phyloP scores from a whole-genome alignment of 1,140 invertebrate genomes.

The Eciton burchellii region DNA sequence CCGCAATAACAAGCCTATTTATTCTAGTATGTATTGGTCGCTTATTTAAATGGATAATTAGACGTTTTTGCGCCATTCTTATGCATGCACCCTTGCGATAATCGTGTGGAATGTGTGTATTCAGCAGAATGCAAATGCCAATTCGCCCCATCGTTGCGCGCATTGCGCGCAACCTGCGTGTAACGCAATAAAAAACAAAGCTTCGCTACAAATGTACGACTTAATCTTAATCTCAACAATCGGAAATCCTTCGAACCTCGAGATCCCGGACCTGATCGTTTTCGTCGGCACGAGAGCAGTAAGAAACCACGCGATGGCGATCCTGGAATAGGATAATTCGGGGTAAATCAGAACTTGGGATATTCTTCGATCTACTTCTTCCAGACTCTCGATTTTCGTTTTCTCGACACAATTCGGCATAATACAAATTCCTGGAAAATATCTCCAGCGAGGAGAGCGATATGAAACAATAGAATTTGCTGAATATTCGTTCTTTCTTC shows the following conservation, averaged over 20 bases:
- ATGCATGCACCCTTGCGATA: conserved; percentile 57
- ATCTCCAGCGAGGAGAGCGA: too few species aligned
- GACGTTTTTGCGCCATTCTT: conserved; percentile 65
- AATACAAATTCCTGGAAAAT: too few species aligned
- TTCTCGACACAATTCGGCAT: too few species aligned
- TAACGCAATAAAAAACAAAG: conserved; percentile 25
- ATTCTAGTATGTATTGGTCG: conserved; percentile 61
- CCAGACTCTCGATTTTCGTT: too few species aligned
- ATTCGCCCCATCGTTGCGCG: not conserved
- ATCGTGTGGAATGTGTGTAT: conserved; percentile 61
- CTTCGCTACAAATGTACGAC: not conserved
- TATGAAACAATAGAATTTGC: too few species aligned
- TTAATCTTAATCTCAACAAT: not conserved
- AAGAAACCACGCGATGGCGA: not conserved
- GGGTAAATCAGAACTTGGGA: too few species aligned
- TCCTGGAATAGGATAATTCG: not conserved
- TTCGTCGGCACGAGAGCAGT: not conserved
- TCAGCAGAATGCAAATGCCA: conserved; percentile 39
- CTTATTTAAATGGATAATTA: conserved; percentile 65
- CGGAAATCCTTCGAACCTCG: conserved; percentile 34
- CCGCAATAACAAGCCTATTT: conserved; percentile 71
- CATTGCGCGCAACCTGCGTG: not conserved
- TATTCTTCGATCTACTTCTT: too few species aligned
- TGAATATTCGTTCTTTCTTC: too few species aligned
- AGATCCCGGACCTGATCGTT: not conserved